phyloP scores from a whole-genome alignment of 1,140 invertebrate genomes.

The Nymphalis io region DNA sequence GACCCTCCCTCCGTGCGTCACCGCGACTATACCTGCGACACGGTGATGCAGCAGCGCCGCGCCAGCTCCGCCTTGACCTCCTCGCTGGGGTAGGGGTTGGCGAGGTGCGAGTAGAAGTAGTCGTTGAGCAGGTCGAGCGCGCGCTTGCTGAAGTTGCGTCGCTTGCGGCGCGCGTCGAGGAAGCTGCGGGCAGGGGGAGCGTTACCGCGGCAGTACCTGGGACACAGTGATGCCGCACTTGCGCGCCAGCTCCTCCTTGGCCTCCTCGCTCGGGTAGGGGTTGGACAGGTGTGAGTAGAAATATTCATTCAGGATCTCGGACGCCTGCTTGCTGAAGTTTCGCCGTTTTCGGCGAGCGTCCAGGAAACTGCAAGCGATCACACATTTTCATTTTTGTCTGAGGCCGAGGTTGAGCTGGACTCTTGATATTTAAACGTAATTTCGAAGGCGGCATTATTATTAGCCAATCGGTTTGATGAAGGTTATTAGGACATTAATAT shows the following conservation, averaged over 20 bases:
- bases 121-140: constrained; percentile 43
- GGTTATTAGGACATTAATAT: background rate
- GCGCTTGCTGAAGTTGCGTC: constrained; percentile 95
- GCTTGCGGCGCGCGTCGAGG: constrained; percentile 97
- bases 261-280: constrained; percentile 99
- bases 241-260: constrained; percentile 99
- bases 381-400: constrained; percentile 19
- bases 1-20: background rate
- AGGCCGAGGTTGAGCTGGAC: constrained; percentile 61
- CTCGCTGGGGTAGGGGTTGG: constrained; percentile 85
- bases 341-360: constrained; percentile 98
- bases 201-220: constrained; percentile 52
- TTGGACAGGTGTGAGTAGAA: constrained; percentile 99
- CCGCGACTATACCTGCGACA: constrained; percentile 77
- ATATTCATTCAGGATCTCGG: constrained; percentile 99
- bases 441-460: constrained; percentile 19
- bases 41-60: constrained; percentile 98
- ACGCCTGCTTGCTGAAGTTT: constrained; percentile 99
- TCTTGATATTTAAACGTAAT: constrained; percentile 12
- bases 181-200: constrained; percentile 82
- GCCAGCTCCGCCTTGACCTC: constrained; percentile 99
- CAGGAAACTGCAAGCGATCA: constrained; percentile 87
- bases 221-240: constrained; percentile 99
- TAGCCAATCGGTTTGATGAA: constrained; percentile 12
- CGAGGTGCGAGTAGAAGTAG: constrained; percentile 51